Base-by-base conservation (phyloP, 2,113 vertebrate species). In the Melanerpes aurifrons region DNA sequence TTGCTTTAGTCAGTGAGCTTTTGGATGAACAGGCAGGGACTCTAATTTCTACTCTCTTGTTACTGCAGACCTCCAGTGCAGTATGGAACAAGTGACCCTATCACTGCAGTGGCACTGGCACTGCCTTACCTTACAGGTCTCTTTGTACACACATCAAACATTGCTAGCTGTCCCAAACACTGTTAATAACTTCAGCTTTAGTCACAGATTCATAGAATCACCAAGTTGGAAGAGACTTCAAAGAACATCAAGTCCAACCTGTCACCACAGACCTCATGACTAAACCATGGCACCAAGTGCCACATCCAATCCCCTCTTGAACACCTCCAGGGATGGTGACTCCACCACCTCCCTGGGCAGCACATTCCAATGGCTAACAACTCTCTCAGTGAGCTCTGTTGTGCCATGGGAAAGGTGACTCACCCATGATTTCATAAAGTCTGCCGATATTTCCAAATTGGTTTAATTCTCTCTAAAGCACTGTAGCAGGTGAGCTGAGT, bases 111-210 rank as follows among this genome's bases (percentile, higher is more conserved):
- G 0, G 21, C 40, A 37, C 47, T 20, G 48, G 12, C 47, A 8
- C 6, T 6, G 54, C 62, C 68, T 70, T n/a, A 37, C 26, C 59
- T 82, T 6, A 0, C 18, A 28, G 25, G 50, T 26, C 58, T 88
- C 43, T 78, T 59, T 37, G 14, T 9, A 8, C n/a, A 37, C 48
- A 50, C 24, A 48, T 32, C 0, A 0, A 84, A 15, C 31, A 48
- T 78, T 86, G 69, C 61, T 26, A 6, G 43, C 62, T 83, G 32
- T 48, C 31, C 32, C 32, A 64, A 80, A 57, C 43, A 71, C 59
- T 45, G 22, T 9, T 6, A 43, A 77, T 15, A 81, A 48, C 57
- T 63, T 15, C 57, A 82, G 47, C 43, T 80, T 73, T 57, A 28
- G 19, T 83, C 40, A 40, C 40, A 40, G 40, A 40, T 10, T 40